Conservation (phyloP, 2,888 invertebrate species). For the Cepaea hortensis region DNA sequence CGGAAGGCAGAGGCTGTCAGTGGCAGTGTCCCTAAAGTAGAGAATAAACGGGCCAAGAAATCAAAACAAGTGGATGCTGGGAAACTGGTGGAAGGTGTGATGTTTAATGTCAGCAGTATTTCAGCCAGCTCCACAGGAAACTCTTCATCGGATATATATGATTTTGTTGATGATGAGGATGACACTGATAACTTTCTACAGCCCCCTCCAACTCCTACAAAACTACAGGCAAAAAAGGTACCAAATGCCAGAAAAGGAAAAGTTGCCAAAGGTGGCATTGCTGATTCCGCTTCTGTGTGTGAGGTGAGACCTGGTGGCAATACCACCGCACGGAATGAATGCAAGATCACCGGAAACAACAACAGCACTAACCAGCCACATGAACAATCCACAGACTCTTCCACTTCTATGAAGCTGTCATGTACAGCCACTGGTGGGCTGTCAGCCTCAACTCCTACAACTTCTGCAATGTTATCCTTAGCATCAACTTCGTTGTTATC, state of each 20-base stretch:
- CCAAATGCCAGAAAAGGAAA: constrained; percentile 26
- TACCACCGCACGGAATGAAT: constrained; percentile 28
- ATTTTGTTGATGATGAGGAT: constrained; percentile 47
- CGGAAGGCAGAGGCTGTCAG: neutral
- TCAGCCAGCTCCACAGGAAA: neutral
- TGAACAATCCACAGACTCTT: neutral
- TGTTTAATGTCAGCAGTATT: neutral
- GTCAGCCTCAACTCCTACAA: neutral
- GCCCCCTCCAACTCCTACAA: constrained; percentile 37
- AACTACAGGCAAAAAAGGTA: constrained; percentile 36
- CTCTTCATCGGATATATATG: constrained; percentile 46
- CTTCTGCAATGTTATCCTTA: constrained; percentile 14
- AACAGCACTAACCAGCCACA: neutral
- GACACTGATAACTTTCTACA: constrained; percentile 19
- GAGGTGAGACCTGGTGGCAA: neutral
- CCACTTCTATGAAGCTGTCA: neutral
- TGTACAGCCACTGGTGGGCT: neutral
- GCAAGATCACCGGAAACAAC: constrained; percentile 1
- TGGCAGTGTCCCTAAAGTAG: neutral
- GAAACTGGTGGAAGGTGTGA: constrained; percentile 1
- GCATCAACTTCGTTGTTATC: constrained; percentile 24
- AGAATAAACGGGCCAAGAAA: constrained; percentile 26
- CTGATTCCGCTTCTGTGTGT: neutral
- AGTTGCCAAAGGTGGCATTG: neutral
- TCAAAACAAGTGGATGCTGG: neutral